Conservation (phyloP, 2,113 vertebrate genomes). For the Larimichthys polyactis region DNA sequence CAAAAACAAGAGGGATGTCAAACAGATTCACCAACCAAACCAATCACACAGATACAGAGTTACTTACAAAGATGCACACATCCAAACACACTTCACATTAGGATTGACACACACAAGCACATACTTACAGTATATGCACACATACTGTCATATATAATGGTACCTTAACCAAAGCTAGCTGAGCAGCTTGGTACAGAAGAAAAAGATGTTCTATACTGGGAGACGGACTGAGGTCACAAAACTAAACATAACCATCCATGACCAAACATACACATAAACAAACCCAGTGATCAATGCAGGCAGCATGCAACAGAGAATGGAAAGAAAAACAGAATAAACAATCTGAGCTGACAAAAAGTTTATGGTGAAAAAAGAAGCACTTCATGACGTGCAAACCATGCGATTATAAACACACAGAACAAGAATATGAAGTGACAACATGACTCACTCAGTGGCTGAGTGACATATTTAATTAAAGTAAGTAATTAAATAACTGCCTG, state of each 20-base stretch:
- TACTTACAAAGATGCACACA: not conserved
- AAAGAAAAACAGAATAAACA: slow-evolving; percentile 48
- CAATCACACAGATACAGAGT: slow-evolving; percentile 4
- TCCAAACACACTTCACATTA: not conserved
- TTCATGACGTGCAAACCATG: slow-evolving; percentile 17
- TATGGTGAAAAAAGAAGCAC: slow-evolving; percentile 3
- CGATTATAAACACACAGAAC: not conserved
- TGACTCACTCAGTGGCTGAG: not conserved
- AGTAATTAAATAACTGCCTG: not conserved
- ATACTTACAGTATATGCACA: not conserved
- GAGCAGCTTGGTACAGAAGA: slow-evolving; percentile 75
- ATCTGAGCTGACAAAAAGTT: slow-evolving; percentile 13
- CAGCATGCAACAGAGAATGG: slow-evolving; percentile 60
- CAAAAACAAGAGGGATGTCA: not conserved
- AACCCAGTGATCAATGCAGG: slow-evolving; percentile 62
- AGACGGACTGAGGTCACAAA: slow-evolving; percentile 71
- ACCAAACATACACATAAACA: slow-evolving; percentile 37
- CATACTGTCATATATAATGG: not conserved
- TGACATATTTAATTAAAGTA: not conserved
- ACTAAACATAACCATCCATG: slow-evolving; percentile 46
- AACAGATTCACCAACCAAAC: slow-evolving; percentile 13
- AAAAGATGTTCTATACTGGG: slow-evolving; percentile 79
- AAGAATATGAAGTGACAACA: not conserved
- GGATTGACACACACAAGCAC: not conserved
- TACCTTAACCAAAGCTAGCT: slow-evolving; percentile 74